Conservation (phyloP, 2,797 vertebrate genomes). For the Scomberomorus guttatus region DNA sequence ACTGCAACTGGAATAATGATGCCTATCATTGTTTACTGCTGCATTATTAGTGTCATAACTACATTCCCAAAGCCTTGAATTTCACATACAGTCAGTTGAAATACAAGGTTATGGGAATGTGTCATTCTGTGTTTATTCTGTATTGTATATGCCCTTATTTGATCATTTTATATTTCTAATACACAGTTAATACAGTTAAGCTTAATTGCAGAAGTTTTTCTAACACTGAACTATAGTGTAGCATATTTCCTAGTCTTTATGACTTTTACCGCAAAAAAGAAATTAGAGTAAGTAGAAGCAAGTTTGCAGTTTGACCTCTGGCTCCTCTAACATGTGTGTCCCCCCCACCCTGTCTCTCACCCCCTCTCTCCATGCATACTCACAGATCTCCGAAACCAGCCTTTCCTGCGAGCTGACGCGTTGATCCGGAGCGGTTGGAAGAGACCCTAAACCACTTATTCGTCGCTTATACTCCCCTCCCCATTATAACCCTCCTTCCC, state of each 20-base stretch:
- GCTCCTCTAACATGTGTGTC: slow-evolving; percentile 78
- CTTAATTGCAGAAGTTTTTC: slow-evolving; percentile 23
- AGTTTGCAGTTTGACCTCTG: slow-evolving; percentile 58
- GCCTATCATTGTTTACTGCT: slow-evolving; percentile 32
- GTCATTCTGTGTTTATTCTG: slow-evolving; percentile 39
- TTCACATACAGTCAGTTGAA: slow-evolving; percentile 52
- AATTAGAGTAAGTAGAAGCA: slow-evolving; percentile 4
- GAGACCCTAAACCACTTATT: slow-evolving; percentile 86
- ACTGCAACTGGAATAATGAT: slow-evolving; percentile 50
- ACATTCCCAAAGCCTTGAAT: slow-evolving; percentile 70
- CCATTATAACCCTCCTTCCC: slow-evolving; percentile 62
- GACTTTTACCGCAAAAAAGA: neutral
- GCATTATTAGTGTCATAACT: slow-evolving; percentile 35
- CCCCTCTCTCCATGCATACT: slow-evolving; percentile 78
- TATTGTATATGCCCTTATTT: slow-evolving; percentile 26
- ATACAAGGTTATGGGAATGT: slow-evolving; percentile 69
- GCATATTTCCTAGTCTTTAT: neutral
- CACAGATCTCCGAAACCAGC: slow-evolving; percentile 91
- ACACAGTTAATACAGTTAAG: slow-evolving; percentile 8
- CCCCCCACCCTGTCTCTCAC: slow-evolving; percentile 72
- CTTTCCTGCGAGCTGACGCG: slow-evolving; percentile 90
- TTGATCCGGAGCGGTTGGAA: slow-evolving; percentile 91
- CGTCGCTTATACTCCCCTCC: slow-evolving; percentile 72
- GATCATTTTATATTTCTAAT: slow-evolving; percentile 32
- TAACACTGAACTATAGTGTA: neutral